A percentile compares a stretch with the other conserved stretches of the same genome.
Conservation (phyloP, 2,888 invertebrate species). For the Pterobdella sp. region DNA sequence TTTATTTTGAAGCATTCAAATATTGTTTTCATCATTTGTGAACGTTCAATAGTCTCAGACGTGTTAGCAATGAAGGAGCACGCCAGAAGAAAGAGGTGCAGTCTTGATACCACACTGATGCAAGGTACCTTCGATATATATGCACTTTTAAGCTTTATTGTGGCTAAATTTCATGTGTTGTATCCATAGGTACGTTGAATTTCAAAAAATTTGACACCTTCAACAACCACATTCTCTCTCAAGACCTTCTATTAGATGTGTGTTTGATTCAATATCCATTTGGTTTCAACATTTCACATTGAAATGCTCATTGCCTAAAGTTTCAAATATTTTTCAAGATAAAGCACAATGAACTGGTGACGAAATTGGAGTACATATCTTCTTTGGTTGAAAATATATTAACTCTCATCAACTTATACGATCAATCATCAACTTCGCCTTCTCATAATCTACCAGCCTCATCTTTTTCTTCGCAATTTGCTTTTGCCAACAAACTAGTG, state of each 20-base stretch:
- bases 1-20: too few species aligned
- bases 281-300: background rate
- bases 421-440: conserved; percentile 44
- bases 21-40: too few species aligned
- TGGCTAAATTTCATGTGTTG: background rate
- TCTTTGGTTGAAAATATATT: conserved; percentile 88
- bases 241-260: conserved; percentile 1
- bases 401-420: conserved; percentile 58
- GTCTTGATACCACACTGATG: background rate
- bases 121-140: background rate
- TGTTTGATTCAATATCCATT: background rate
- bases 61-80: conserved; percentile 3
- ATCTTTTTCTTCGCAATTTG: background rate
- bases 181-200: conserved; percentile 5
- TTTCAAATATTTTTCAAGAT: conserved; percentile 27
- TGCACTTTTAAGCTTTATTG: too few species aligned
- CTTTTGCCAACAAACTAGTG: background rate
- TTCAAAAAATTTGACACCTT: background rate
- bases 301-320: background rate
- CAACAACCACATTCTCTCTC: conserved; percentile 15
- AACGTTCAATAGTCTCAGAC: background rate
- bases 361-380: conserved; percentile 90
- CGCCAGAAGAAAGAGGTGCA: background rate
- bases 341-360: conserved; percentile 60
- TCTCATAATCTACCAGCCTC: background rate